Evolutionary conservation across 2,797 vertebrate genomes (phyloP).

Genomic region (Spea hammondii): DNA sequence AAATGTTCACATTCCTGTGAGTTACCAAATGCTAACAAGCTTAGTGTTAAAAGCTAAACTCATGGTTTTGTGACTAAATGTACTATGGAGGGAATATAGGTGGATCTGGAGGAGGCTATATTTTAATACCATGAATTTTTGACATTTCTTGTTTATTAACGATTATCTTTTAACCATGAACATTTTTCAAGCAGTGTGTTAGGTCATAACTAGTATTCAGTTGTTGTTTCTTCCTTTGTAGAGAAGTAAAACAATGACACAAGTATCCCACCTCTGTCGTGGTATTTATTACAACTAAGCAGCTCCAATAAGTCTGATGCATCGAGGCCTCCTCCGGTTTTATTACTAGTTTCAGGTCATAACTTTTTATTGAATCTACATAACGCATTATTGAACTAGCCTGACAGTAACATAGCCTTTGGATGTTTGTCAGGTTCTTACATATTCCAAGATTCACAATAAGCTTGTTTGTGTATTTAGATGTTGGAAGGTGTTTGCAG

Average conservation of each 20-base stretch:
- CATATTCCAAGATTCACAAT: conserved; percentile 38
- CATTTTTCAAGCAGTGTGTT: not conserved
- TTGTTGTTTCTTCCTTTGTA: not conserved
- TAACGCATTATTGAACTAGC: conserved; percentile 49
- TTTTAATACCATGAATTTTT: too few relatives aligned
- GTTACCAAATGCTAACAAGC: too few relatives aligned
- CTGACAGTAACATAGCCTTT: conserved; percentile 46
- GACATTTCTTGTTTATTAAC: too few relatives aligned
- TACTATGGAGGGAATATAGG: too few relatives aligned
- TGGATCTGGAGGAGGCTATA: too few relatives aligned
- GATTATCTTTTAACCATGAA: too few relatives aligned
- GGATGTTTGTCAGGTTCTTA: conserved; percentile 41
- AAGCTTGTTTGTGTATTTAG: conserved; percentile 5
- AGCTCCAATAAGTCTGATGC: conserved; percentile 24
- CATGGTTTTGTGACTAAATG: too few relatives aligned
- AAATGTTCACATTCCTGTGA: too few relatives aligned
- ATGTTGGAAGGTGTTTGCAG: too few relatives aligned
- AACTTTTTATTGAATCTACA: conserved; percentile 47
- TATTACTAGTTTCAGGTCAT: conserved; percentile 45
- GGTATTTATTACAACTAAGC: conserved; percentile 31
- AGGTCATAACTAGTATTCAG: not conserved
- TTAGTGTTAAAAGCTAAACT: too few relatives aligned
- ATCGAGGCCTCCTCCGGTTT: conserved; percentile 41
- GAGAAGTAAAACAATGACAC: conserved; percentile 28
- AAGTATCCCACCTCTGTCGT: conserved; percentile 28